Conservation (phyloP, 2,888 invertebrate genomes). For the Drosophila neotestacea region DNA sequence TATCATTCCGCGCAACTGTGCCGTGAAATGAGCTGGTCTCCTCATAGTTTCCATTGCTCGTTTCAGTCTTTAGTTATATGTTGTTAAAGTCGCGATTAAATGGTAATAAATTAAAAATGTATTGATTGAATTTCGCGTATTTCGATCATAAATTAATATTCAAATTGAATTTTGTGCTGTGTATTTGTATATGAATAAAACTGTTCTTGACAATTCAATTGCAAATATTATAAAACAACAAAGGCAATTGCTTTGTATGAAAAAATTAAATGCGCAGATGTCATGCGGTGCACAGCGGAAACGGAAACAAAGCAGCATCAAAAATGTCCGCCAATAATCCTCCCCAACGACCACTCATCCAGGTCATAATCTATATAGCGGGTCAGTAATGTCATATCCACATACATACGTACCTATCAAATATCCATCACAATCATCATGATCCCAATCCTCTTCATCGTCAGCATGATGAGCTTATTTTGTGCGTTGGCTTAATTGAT, state of each 20-base stretch:
- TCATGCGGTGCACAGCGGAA: conserved; percentile 65
- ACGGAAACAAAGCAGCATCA: conserved; percentile 72
- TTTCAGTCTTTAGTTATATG: conserved; percentile 24
- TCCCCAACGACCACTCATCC: conserved; percentile 2
- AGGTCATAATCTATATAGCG: conserved; percentile 29
- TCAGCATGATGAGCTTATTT: conserved; percentile 19
- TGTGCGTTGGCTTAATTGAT: conserved; percentile 36
- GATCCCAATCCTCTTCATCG: neutral
- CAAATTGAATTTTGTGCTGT: conserved; percentile 47
- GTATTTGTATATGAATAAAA: conserved; percentile 41
- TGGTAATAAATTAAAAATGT: neutral
- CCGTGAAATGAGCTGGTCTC: conserved; percentile 13
- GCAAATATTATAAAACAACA: conserved; percentile 33
- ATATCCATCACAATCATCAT: conserved; percentile 56
- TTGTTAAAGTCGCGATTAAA: conserved; percentile 13
- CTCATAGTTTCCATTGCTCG: neutral
- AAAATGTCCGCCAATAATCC: conserved; percentile 52
- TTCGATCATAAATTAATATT: conserved; percentile 47
- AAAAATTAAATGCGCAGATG: conserved; percentile 42
- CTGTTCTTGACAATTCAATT: conserved; percentile 46
- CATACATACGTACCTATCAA: conserved; percentile 41
- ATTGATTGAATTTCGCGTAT: neutral
- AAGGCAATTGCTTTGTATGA: conserved; percentile 25
- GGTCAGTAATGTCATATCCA: conserved; percentile 38
- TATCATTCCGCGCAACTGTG: conserved; percentile 10